Conservation (phyloP, 2,888 invertebrate genomes). For the Pammene fasciana region DNA sequence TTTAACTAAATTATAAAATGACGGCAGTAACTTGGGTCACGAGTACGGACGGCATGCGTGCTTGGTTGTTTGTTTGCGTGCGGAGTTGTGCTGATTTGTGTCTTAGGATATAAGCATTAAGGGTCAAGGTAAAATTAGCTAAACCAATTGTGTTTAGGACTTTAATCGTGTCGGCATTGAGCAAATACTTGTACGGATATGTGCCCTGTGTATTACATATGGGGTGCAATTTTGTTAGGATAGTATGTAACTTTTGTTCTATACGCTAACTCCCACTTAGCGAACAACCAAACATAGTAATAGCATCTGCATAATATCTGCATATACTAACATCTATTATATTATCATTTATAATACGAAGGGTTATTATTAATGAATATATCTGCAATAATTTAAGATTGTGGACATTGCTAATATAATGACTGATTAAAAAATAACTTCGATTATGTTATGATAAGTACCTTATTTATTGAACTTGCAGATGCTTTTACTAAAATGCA, state of each 20-base stretch:
- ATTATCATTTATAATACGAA: too few species aligned
- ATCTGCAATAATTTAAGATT: too few species aligned
- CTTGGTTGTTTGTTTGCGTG: constrained; percentile 39
- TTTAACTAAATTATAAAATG: constrained; percentile 13
- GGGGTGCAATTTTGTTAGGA: constrained; percentile 5
- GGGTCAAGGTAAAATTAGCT: not conserved
- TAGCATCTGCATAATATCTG: constrained; percentile 28
- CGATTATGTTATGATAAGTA: too few species aligned
- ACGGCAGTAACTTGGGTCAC: constrained; percentile 18
- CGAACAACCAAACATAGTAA: constrained; percentile 38
- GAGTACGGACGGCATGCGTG: constrained; percentile 35
- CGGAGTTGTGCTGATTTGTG: constrained; percentile 34
- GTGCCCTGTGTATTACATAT: constrained; percentile 16
- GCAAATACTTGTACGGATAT: too few species aligned
- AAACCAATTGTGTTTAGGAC: not conserved
- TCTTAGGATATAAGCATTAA: constrained; percentile 20
- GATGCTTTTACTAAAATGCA: constrained; percentile 35
- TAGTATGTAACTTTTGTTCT: not conserved
- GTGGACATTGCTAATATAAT: too few species aligned
- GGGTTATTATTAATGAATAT: not conserved
- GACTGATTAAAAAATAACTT: too few species aligned
- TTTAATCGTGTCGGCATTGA: constrained; percentile 1
- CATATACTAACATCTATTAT: not conserved
- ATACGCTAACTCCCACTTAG: constrained; percentile 34
- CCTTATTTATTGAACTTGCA: constrained; percentile 1